Conservation (phyloP, 2,888 invertebrate genomes). For the Aphidoletes aphidimyza region DNA sequence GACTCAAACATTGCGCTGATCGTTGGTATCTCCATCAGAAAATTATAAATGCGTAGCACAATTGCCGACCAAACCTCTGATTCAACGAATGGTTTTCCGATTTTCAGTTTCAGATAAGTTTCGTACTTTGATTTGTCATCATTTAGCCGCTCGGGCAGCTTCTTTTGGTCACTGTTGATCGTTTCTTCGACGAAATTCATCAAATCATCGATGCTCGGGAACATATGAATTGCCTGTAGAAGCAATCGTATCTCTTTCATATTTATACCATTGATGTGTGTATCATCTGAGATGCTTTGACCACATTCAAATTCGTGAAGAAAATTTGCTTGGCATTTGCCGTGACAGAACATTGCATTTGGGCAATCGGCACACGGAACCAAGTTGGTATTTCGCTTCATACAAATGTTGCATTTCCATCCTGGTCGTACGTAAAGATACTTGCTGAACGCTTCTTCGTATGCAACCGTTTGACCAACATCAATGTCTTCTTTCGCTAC, state of each 20-base stretch:
- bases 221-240: neutral
- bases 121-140: slow-evolving; percentile 3
- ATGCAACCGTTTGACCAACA: no score
- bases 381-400: no score
- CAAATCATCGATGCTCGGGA: neutral
- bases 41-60: neutral
- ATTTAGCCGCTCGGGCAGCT: neutral
- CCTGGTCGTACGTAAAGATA: no score
- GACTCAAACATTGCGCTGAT: neutral
- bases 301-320: neutral
- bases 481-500: no score
- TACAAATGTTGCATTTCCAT: no score
- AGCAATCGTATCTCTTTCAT: neutral
- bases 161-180: neutral
- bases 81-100: neutral
- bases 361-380: no score
- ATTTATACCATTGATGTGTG: neutral
- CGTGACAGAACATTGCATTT: no score
- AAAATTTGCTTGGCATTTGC: no score
- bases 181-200: neutral
- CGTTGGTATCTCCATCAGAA: neutral
- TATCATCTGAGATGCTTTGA: neutral
- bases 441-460: no score
- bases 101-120: neutral
- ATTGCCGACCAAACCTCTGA: neutral